Evolutionary conservation across 2,113 vertebrate species (phyloP).

Genomic region (Callipepla squamata): DNA sequence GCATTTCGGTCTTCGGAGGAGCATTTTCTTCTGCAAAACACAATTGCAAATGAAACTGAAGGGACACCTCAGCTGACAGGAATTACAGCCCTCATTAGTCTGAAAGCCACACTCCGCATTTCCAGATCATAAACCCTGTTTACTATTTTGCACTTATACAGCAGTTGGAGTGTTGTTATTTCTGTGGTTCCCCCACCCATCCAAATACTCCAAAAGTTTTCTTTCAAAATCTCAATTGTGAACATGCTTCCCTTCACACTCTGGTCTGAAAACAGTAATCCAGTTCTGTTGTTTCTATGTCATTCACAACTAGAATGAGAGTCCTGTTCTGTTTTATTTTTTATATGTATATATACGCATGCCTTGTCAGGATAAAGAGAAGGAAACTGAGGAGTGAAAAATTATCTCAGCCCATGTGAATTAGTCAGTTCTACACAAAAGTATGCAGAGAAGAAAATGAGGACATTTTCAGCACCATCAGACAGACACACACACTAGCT

Average conservation of each 20-base stretch:
- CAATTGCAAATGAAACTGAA: constrained; percentile 37
- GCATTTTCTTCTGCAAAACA: constrained; percentile 71
- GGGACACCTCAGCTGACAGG: not conserved
- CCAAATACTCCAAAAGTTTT: constrained; percentile 1
- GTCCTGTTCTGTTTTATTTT: not conserved
- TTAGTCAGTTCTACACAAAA: not conserved
- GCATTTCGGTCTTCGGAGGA: constrained; percentile 18
- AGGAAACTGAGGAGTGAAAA: not conserved
- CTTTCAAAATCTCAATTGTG: constrained; percentile 1
- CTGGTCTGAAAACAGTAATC: not conserved
- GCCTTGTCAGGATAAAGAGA: constrained; percentile 6
- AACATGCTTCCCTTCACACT: constrained; percentile 57
- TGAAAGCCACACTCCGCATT: not conserved
- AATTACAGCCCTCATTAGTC: not conserved
- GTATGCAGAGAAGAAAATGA: not conserved
- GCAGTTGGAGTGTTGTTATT: constrained; percentile 22
- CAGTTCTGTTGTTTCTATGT: constrained; percentile 28
- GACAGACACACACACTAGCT: not conserved
- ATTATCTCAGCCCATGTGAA: not conserved
- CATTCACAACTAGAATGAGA: not conserved
- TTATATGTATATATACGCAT: too few relatives aligned
- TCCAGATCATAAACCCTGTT: not conserved
- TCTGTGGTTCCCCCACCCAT: constrained; percentile 25
- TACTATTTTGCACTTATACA: constrained; percentile 20
- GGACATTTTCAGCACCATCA: not conserved